Evolutionary conservation across 1,140 invertebrate species (phyloP).

Genomic region (Venustaconcha ellipsiformis): DNA sequence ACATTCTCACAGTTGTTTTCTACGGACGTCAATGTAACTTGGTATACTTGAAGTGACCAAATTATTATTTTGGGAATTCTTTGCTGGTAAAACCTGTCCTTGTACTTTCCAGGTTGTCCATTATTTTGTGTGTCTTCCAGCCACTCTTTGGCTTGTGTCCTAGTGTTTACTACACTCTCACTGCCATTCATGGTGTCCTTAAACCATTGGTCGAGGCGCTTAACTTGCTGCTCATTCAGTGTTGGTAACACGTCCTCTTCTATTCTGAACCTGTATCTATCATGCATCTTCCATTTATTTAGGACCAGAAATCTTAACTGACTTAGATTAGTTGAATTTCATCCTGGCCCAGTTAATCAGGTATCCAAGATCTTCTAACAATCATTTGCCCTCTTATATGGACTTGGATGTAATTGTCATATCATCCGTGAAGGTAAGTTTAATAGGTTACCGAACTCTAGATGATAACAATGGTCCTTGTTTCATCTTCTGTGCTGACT

Average conservation of each 20-base stretch:
- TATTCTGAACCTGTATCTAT: conserved; percentile 9
- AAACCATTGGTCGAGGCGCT: conserved; percentile 26
- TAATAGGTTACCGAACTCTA: conserved; percentile 11
- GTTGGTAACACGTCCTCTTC: conserved; percentile 8
- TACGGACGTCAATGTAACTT: background rate
- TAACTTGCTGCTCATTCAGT: conserved; percentile 10
- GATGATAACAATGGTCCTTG: conserved; percentile 10
- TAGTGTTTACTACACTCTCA: conserved; percentile 5
- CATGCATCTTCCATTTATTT: conserved; percentile 28
- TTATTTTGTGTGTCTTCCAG: conserved; percentile 19
- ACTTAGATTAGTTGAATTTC: conserved; percentile 20
- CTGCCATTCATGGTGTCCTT: conserved; percentile 14
- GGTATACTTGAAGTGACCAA: background rate
- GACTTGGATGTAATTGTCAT: no score
- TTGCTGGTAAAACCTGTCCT: conserved; percentile 34
- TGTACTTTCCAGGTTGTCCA: conserved; percentile 31
- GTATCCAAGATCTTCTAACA: conserved; percentile 24
- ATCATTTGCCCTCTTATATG: no score
- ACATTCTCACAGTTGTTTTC: no score
- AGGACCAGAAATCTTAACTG: conserved; percentile 22
- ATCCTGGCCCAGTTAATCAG: no score
- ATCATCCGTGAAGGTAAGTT: conserved; percentile 28
- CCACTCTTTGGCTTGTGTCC: conserved; percentile 9
- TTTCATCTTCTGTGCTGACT: conserved; percentile 20
- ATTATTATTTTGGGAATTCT: conserved; percentile 21